Evolutionary conservation across 2,797 vertebrate genomes (phyloP), one percentile per base, ranked within the genome.

Genomic region (Babyrousa celebensis): DNA sequence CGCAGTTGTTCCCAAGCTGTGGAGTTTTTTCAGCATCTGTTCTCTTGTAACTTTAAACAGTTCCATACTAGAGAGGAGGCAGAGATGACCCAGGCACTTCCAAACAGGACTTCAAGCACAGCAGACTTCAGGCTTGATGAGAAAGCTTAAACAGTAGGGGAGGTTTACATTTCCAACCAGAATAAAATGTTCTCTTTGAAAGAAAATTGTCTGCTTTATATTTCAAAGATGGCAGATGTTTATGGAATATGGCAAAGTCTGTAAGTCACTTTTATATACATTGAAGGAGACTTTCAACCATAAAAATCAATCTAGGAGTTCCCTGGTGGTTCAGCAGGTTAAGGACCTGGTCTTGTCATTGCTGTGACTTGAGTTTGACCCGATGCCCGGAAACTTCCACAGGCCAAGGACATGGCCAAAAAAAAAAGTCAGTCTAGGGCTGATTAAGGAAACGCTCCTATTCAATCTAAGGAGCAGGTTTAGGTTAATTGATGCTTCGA

Each of bases 21-120:
- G 48, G 79, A 94, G 97, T 97, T 92, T 95, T 92, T 95, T 95
- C 92, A 93, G 62, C 95, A 93, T 97, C 95, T 89, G 29, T 94
- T 94, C 27, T 78, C 94, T 92, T 70, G 23, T 96, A 95, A 96
- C 84, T 96, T 91, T 74, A 77, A 88, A 63, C 79, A 91, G 63
- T 54, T 92, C 54, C 25, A 23, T 91, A 29, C 86, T 82, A 23
- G 23, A 20, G 32, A 36, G 60, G 27, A 93, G 72, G 70, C 52
- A 58, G 83, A 80, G 91, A 91, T 63, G 70, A 74, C 88, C 29
- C 75, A 84, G 87, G 32, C 48, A 48, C 48, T 85, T 88, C 23
- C 6, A 93, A 79, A 95, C 85, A 94, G 21, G 54, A 85, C 82
- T 58, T 82, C 0, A 1, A 29, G 4, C 1, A 72, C 70, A 94